Conservation (phyloP, 2,113 vertebrate genomes). For the Gallinago undulata region DNA sequence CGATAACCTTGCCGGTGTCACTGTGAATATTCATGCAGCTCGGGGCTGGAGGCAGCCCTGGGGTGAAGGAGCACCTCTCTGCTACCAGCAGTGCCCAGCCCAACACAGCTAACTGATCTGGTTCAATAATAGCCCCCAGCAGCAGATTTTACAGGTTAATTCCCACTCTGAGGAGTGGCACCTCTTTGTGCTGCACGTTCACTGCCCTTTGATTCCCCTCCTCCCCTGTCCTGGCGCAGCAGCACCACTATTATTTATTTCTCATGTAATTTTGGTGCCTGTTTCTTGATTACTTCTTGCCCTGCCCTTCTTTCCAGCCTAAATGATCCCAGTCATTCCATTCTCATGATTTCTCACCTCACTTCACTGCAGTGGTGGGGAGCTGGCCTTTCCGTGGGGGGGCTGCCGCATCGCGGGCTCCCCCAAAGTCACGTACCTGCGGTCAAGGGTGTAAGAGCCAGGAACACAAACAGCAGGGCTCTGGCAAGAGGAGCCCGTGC, state of each 20-base stretch:
- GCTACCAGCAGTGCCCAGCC: not conserved
- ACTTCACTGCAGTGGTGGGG: not conserved
- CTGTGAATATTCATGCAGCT: conserved; percentile 7
- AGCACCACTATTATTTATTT: not conserved
- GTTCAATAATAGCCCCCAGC: not conserved
- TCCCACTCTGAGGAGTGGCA: not conserved
- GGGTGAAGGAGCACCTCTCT: conserved; percentile 4
- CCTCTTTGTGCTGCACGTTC: not conserved
- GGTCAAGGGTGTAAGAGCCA: not conserved
- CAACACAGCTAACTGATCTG: not conserved
- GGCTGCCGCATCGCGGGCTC: not conserved
- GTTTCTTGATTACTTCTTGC: not conserved
- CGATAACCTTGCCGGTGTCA: conserved; percentile 4
- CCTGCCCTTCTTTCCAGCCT: not conserved
- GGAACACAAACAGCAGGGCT: not conserved
- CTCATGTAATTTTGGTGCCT: not conserved
- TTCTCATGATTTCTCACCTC: not conserved
- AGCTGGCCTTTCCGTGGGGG: not conserved
- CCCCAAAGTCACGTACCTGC: not conserved
- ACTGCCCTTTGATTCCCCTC: not conserved
- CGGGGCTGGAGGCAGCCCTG: conserved; percentile 20
- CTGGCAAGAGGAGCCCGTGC: not conserved
- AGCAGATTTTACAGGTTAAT: conserved; percentile 38
- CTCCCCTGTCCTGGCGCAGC: not conserved
- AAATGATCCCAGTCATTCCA: not conserved